Conservation (phyloP, 2,888 invertebrate species). For the Horisme vitalbata region DNA sequence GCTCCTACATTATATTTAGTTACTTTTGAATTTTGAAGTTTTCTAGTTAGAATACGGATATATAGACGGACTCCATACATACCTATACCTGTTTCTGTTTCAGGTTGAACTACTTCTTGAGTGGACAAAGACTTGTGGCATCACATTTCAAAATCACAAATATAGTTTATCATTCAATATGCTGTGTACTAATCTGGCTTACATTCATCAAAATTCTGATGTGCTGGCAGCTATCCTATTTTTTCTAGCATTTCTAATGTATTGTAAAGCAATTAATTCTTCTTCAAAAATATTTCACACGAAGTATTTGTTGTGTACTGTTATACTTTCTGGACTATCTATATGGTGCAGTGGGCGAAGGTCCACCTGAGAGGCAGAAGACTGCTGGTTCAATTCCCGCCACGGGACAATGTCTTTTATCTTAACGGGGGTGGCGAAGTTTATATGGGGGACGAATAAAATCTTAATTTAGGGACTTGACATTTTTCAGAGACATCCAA, state of each 20-base stretch:
- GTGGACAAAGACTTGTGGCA: slow-evolving; percentile 80
- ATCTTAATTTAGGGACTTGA: no score
- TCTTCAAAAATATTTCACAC: slow-evolving; percentile 25
- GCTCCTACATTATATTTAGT: no score
- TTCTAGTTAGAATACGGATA: no score
- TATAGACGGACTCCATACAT: no score
- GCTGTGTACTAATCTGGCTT: slow-evolving; percentile 56
- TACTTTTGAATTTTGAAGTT: no score
- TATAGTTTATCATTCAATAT: slow-evolving; percentile 87
- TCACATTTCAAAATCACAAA: slow-evolving; percentile 90
- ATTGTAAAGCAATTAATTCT: slow-evolving; percentile 65
- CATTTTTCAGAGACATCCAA: no score
- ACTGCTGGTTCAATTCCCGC: no score
- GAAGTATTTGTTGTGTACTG: slow-evolving; percentile 36
- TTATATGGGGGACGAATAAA: no score
- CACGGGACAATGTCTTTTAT: no score
- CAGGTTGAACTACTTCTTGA: slow-evolving; percentile 86
- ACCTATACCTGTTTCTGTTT: slow-evolving; percentile 10
- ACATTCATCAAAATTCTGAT: slow-evolving; percentile 87
- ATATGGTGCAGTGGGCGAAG: no score
- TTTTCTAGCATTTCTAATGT: slow-evolving; percentile 86
- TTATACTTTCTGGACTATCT: slow-evolving; percentile 83
- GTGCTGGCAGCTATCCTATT: slow-evolving; percentile 91
- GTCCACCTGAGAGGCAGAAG: no score
- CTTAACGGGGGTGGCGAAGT: no score